Conservation (phyloP, 2,888 invertebrate species). For the Caenorhabditis sp. region DNA sequence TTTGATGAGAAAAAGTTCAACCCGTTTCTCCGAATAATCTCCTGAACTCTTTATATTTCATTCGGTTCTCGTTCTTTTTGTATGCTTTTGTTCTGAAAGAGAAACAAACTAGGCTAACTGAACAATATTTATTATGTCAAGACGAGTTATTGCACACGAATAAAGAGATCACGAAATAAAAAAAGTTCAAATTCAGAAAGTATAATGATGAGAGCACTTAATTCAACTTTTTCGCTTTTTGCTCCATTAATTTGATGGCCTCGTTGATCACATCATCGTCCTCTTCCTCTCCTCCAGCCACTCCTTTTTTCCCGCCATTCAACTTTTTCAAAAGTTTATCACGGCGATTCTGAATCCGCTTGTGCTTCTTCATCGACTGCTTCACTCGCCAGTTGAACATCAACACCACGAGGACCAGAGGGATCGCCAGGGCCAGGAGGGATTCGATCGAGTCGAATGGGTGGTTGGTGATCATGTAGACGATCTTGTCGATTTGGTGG, state of each 20-base stretch:
- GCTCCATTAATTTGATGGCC: slow-evolving; percentile 57
- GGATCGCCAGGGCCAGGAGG: slow-evolving; percentile 40
- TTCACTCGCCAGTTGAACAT: slow-evolving; percentile 69
- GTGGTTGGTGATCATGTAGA: slow-evolving; percentile 7
- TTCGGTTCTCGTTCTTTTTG: too few species aligned
- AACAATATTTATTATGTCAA: not conserved
- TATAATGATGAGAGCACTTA: not conserved
- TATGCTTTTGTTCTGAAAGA: not conserved
- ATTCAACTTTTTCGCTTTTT: slow-evolving; percentile 54
- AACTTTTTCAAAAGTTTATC: slow-evolving; percentile 50
- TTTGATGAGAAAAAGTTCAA: too few species aligned
- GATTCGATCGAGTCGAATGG: slow-evolving; percentile 42
- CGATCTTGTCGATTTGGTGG: slow-evolving; percentile 22
- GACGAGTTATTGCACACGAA: slow-evolving; percentile 1
- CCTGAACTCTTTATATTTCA: too few species aligned
- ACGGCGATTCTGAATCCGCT: slow-evolving; percentile 25
- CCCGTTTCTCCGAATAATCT: too few species aligned
- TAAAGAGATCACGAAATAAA: slow-evolving; percentile 13
- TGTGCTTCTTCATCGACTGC: slow-evolving; percentile 62
- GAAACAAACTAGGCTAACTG: not conserved
- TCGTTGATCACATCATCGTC: slow-evolving; percentile 60
- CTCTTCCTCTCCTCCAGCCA: slow-evolving; percentile 1
- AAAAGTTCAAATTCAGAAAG: not conserved
- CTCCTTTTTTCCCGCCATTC: slow-evolving; percentile 15
- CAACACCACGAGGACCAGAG: slow-evolving; percentile 58